A percentile compares a stretch with the other conserved stretches of the same genome.
Evolutionary conservation across 2,113 vertebrate genomes (phyloP).

Genomic region (Illadopsis cleaveri): DNA sequence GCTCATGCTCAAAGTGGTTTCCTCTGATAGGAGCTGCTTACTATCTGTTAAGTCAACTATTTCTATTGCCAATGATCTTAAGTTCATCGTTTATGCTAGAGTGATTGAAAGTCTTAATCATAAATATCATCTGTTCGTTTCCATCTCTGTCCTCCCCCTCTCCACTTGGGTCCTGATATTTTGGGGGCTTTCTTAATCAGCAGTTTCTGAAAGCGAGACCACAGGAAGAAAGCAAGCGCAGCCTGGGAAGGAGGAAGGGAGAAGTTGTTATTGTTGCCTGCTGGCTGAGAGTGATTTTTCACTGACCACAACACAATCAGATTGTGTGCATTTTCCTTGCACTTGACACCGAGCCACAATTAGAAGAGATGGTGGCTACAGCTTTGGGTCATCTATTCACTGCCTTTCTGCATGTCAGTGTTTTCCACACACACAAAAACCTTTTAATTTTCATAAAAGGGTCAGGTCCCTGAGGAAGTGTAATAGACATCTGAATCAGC

Average conservation of each 20-base stretch:
- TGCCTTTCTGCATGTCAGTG: neutral
- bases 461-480: neutral
- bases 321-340: neutral
- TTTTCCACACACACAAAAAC: neutral
- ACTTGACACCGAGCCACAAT: neutral
- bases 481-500: neutral
- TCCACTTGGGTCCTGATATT: constrained; percentile 13
- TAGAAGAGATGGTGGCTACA: neutral
- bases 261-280: neutral
- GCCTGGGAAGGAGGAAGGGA: neutral
- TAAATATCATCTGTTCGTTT: constrained; percentile 60
- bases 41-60: constrained; percentile 75
- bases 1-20: constrained; percentile 52
- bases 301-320: neutral
- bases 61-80: constrained; percentile 66
- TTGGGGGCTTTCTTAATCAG: constrained; percentile 34
- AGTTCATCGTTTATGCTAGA: constrained; percentile 40
- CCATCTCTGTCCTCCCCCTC: neutral
- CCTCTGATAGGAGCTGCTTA: constrained; percentile 58
- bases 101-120: constrained; percentile 53
- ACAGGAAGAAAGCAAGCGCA: neutral
- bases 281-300: neutral
- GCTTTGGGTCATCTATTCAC: neutral
- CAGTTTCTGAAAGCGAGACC: neutral
- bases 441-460: constrained; percentile 38